Conservation (phyloP, 2,113 vertebrate species). For the Tonatia bakeri region DNA sequence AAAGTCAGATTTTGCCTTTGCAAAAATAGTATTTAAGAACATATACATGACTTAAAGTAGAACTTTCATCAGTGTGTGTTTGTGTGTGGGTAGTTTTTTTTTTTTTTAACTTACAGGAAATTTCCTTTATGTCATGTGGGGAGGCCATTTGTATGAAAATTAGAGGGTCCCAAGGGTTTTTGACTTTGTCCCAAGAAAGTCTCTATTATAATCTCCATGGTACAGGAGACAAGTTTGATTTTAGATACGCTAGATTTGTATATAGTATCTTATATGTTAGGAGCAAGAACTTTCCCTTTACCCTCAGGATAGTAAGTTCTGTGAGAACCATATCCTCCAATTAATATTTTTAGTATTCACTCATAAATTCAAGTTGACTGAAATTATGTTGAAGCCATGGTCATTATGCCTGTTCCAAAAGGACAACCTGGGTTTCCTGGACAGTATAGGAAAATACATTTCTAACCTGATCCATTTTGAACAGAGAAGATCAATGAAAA, state of each 20-base stretch:
- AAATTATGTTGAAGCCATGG: not conserved
- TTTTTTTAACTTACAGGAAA: not conserved
- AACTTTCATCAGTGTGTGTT: not conserved
- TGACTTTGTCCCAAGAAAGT: not conserved
- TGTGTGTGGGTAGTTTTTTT: too few species aligned
- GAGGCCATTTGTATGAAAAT: slow-evolving; percentile 23
- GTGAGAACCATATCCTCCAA: not conserved
- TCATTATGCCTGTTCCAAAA: not conserved
- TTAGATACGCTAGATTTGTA: not conserved
- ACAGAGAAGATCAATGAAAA: slow-evolving; percentile 18
- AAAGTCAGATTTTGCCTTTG: slow-evolving; percentile 36
- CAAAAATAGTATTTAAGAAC: not conserved
- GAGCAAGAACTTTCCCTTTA: slow-evolving; percentile 31
- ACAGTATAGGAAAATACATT: slow-evolving; percentile 29
- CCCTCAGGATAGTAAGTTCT: not conserved
- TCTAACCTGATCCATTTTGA: slow-evolving; percentile 6
- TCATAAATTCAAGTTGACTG: slow-evolving; percentile 14
- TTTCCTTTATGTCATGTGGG: not conserved
- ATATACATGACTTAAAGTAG: not conserved
- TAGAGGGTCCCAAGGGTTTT: not conserved
- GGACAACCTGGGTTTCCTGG: slow-evolving; percentile 30
- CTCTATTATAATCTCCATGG: not conserved
- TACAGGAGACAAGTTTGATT: not conserved
- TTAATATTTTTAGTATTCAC: not conserved
- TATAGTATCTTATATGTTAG: not conserved